These are phyloP conservation scores for Bathybates hornii DNA, from an alignment of 2,113 vertebrate genomes.

Conservation along the genomic window DNA sequence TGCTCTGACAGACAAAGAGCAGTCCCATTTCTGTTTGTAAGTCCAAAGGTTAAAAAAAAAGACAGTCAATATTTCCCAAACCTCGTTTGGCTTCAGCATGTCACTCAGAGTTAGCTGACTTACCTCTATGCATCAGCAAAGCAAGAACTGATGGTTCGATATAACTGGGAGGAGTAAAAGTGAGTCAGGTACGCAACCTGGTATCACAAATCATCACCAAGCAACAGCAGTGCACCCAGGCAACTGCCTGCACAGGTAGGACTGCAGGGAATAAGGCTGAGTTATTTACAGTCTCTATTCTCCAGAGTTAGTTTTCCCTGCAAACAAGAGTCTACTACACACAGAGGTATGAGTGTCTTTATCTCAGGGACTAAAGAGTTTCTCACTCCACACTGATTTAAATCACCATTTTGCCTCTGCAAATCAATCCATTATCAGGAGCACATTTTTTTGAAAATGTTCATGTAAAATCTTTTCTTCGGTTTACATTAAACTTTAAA, in stretches of 20 bases:
- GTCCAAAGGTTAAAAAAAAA: constrained; percentile 56
- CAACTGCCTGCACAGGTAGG: background rate
- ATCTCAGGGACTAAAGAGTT: background rate
- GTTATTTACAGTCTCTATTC: background rate
- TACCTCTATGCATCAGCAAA: background rate
- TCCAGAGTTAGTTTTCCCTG: background rate
- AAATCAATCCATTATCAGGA: background rate
- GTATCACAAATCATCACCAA: background rate
- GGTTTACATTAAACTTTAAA: background rate
- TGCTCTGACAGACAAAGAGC: background rate
- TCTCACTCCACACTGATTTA: background rate
- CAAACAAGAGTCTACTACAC: background rate
- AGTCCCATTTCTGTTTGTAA: constrained; percentile 42
- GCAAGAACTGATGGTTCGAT: background rate
- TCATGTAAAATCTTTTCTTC: background rate
- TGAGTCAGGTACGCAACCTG: background rate
- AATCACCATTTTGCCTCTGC: background rate
- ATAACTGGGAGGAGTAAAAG: background rate
- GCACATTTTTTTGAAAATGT: background rate
- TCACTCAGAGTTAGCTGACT: background rate
- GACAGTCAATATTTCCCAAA: constrained; percentile 40
- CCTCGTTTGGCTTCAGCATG: background rate
- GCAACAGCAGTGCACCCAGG: constrained; percentile 23
- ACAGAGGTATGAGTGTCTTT: background rate
- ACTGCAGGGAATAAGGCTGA: background rate